Conservation (phyloP, 1,140 invertebrate genomes). For the Batillaria attramentaria region DNA sequence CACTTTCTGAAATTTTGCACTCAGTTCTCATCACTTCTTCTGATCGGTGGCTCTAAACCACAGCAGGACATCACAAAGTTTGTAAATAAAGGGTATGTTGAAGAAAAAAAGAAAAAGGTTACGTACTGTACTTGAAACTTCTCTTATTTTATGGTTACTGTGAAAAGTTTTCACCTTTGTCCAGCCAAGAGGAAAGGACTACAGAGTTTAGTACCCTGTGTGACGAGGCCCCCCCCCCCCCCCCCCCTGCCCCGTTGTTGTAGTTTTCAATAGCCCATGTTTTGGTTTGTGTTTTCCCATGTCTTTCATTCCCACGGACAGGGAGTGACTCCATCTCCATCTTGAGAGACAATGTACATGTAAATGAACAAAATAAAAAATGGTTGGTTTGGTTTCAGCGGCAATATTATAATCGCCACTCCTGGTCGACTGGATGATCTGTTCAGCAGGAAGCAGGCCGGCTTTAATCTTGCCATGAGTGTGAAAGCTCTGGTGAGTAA, state of each 20-base stretch:
- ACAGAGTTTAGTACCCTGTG: too few relatives aligned
- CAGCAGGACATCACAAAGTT: constrained; percentile 81
- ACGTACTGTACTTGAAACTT: too few relatives aligned
- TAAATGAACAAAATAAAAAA: background rate
- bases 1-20: constrained; percentile 76
- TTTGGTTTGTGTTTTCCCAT: too few relatives aligned
- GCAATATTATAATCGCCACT: constrained; percentile 91
- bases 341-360: background rate
- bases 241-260: too few relatives aligned
- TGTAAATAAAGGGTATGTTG: constrained; percentile 79
- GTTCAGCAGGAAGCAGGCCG: constrained; percentile 76
- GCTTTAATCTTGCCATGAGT: constrained; percentile 77
- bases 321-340: background rate
- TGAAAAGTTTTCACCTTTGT: too few relatives aligned
- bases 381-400: constrained; percentile 63
- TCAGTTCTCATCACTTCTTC: constrained; percentile 73
- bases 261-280: too few relatives aligned
- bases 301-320: too few relatives aligned
- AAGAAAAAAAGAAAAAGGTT: too few relatives aligned
- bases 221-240: too few relatives aligned
- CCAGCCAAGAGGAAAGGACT: too few relatives aligned
- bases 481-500: constrained; percentile 82
- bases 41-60: constrained; percentile 86
- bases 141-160: too few relatives aligned
- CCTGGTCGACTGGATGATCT: constrained; percentile 94